A percentile compares a stretch with the other conserved stretches of the same genome.
Evolutionary conservation across 2,888 invertebrate genomes (phyloP).

Genomic region (Oscheius myriophilus): DNA sequence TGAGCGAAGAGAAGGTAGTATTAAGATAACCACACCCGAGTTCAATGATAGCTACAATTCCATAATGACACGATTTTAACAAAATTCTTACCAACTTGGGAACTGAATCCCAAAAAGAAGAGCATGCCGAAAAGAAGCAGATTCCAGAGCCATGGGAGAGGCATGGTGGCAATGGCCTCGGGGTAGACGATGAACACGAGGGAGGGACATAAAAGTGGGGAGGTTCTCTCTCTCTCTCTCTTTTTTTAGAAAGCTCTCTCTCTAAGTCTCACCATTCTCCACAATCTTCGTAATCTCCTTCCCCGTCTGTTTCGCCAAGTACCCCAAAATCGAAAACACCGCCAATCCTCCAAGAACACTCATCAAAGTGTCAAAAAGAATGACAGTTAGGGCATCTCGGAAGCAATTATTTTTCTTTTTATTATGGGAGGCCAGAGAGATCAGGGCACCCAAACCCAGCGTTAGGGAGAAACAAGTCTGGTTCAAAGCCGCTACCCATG

Average conservation of each 20-base stretch:
- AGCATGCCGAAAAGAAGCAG: constrained; percentile 72
- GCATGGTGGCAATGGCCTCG: constrained; percentile 70
- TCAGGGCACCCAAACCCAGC: constrained; percentile 61
- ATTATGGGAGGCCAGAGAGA: constrained; percentile 62
- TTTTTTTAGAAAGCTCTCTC: too few species aligned
- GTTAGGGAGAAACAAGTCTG: constrained; percentile 64
- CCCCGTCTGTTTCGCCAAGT: constrained; percentile 37
- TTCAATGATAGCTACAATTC: too few species aligned
- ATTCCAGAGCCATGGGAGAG: constrained; percentile 71
- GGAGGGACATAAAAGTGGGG: constrained; percentile 37
- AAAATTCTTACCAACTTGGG: constrained; percentile 32
- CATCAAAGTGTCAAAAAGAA: constrained; percentile 56
- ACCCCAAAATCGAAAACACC: constrained; percentile 56
- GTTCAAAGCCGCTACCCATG: constrained; percentile 60
- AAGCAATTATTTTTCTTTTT: constrained; percentile 47
- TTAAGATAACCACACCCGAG: too few species aligned
- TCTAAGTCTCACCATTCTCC: constrained; percentile 17
- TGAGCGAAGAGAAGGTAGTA: too few species aligned
- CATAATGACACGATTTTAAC: too few species aligned
- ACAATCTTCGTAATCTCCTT: constrained; percentile 38
- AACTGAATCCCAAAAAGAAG: constrained; percentile 70
- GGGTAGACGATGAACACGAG: constrained; percentile 72
- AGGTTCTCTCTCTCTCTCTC: too few species aligned
- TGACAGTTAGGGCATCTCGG: constrained; percentile 56
- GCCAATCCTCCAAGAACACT: constrained; percentile 50